Evolutionary conservation across 37 sponge, comb jelly and placozoan genomes (phyloP).

Genomic region (Geodia barretti): DNA sequence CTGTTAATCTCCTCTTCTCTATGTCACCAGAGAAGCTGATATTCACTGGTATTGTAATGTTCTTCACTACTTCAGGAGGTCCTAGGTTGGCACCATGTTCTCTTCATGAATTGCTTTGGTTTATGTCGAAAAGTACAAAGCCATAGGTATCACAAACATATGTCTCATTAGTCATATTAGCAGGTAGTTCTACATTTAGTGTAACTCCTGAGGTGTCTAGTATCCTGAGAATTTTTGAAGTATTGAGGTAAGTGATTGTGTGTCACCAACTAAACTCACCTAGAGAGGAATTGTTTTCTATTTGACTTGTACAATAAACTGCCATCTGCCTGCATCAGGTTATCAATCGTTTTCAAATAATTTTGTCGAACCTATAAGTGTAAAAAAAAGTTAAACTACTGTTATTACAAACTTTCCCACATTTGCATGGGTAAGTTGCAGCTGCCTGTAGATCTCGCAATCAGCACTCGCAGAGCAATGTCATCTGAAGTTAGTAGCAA

Average conservation of each 20-base stretch:
- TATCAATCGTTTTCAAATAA: constrained; percentile 28
- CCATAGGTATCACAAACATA: neutral
- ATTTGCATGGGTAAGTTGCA: neutral
- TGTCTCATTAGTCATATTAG: neutral
- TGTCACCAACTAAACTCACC: too few species aligned
- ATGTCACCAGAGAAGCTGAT: neutral
- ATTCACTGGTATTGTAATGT: neutral
- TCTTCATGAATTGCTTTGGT: too few species aligned
- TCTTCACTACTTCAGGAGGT: neutral
- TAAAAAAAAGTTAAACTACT: neutral
- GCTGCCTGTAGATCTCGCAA: neutral
- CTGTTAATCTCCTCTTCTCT: neutral
- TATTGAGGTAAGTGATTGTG: neutral
- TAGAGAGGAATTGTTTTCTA: too few species aligned
- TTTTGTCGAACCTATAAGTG: constrained; percentile 23
- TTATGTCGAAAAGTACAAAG: constrained; percentile 1
- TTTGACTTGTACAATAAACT: too few species aligned
- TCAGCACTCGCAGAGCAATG: neutral
- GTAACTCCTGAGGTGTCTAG: neutral
- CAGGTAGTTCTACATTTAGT: neutral
- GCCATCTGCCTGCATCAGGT: constrained; percentile 22
- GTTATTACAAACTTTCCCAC: neutral
- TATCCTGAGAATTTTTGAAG: neutral
- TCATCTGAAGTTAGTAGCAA: neutral
- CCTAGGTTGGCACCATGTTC: constrained; percentile 6